Percentiles rank a stretch among this genome's conserved stretches.
phyloP scores from a whole-genome alignment of 2,113 vertebrate species.

The Callipepla squamata region DNA sequence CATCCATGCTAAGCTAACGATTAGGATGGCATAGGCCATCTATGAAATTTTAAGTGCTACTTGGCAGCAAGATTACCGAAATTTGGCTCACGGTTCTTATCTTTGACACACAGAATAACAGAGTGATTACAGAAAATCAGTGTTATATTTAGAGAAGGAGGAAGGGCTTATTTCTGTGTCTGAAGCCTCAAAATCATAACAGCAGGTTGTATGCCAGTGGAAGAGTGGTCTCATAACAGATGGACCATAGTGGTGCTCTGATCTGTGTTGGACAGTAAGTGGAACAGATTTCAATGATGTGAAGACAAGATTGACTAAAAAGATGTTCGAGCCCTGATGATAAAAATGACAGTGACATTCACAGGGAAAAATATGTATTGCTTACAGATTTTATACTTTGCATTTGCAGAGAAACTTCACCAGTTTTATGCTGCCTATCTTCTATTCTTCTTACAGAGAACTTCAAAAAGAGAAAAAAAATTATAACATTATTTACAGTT shows the following conservation, averaged over 20 bases:
- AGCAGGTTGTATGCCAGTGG: conserved; percentile 15
- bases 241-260: conserved; percentile 23
- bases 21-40: conserved; percentile 39
- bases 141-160: conserved; percentile 26
- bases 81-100: conserved; percentile 52
- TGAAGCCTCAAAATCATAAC: conserved; percentile 17
- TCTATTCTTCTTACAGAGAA: neutral
- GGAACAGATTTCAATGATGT: conserved; percentile 1
- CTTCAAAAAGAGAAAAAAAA: neutral
- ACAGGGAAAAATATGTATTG: neutral
- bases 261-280: conserved; percentile 33
- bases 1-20: conserved; percentile 13
- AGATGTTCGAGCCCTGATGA: neutral
- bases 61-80: conserved; percentile 49
- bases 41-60: conserved; percentile 50
- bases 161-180: conserved; percentile 34
- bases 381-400: neutral
- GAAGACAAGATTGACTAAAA: neutral
- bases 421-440: neutral
- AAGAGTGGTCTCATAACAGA: conserved; percentile 48
- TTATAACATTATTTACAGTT: neutral
- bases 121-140: conserved; percentile 45
- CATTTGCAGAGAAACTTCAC: neutral
- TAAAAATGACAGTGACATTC: neutral
- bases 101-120: conserved; percentile 37